phyloP scores from a whole-genome alignment of 2,888 invertebrate species.

The Acleris laterana region DNA sequence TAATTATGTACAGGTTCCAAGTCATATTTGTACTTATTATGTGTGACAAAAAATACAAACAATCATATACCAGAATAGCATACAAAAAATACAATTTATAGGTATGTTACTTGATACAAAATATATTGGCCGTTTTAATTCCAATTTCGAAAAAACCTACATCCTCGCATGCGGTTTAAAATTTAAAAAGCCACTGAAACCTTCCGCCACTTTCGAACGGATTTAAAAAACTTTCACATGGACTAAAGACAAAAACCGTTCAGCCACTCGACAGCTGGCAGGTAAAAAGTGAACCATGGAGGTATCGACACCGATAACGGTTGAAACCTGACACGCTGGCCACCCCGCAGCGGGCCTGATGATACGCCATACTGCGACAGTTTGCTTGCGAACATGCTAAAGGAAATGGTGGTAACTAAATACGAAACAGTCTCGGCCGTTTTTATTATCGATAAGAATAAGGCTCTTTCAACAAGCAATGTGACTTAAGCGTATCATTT shows the following conservation, averaged over 20 bases:
- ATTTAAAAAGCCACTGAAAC: neutral
- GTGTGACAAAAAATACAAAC: no score
- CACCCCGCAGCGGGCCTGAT: slow-evolving; percentile 28
- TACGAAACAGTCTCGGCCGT: slow-evolving; percentile 17
- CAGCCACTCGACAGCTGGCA: slow-evolving; percentile 57
- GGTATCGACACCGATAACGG: slow-evolving; percentile 65
- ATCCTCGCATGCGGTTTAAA: neutral
- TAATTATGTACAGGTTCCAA: no score
- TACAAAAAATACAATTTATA: no score
- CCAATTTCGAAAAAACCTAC: no score
- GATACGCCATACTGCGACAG: slow-evolving; percentile 42
- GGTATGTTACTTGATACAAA: no score
- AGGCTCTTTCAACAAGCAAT: neutral
- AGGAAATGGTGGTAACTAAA: slow-evolving; percentile 24
- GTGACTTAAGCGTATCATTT: no score
- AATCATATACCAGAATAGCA: no score
- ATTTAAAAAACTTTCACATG: slow-evolving; percentile 16
- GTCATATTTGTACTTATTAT: no score
- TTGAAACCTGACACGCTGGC: slow-evolving; percentile 13
- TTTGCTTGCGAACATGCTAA: slow-evolving; percentile 40
- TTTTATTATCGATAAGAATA: neutral
- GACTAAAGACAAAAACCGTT: slow-evolving; percentile 23
- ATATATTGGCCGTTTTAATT: no score
- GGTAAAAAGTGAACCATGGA: slow-evolving; percentile 41
- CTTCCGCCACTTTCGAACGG: slow-evolving; percentile 1